These are phyloP conservation scores for Nematopogon swammerdamellus DNA, from an alignment of 2,888 invertebrate species.

Conservation along the genomic window DNA sequence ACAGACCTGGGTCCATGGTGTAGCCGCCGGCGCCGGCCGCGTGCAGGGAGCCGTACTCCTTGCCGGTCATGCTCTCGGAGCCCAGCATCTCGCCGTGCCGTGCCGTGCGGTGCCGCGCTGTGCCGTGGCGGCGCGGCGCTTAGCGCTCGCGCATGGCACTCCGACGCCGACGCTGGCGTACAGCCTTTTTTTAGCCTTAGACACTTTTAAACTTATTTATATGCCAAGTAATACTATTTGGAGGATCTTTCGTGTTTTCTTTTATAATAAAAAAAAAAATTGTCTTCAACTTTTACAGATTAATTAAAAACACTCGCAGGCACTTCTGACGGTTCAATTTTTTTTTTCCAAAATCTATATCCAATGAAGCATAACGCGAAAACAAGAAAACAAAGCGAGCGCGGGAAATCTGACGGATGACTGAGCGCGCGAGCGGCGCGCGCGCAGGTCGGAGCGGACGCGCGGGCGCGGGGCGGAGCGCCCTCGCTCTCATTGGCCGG, in stretches of 20 bases:
- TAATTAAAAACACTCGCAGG: too few relatives aligned
- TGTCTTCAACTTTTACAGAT: too few relatives aligned
- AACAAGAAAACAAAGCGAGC: background rate
- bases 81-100: slow-evolving; percentile 26
- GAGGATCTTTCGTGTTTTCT: too few relatives aligned
- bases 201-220: too few relatives aligned
- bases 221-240: too few relatives aligned
- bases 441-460: slow-evolving; percentile 9
- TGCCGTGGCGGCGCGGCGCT: background rate
- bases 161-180: background rate
- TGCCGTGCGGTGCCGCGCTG: too few relatives aligned
- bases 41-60: slow-evolving; percentile 51
- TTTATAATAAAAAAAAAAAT: too few relatives aligned
- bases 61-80: slow-evolving; percentile 45
- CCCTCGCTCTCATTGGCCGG: slow-evolving; percentile 11
- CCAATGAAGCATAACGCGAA: background rate
- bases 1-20: slow-evolving; percentile 43
- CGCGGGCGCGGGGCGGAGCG: slow-evolving; percentile 5
- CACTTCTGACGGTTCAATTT: too few relatives aligned
- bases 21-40: slow-evolving; percentile 42
- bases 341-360: background rate
- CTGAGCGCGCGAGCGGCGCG: slow-evolving; percentile 1
- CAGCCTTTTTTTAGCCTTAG: too few relatives aligned
- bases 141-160: background rate
- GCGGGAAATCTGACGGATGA: background rate